Evolutionary conservation across 2,888 invertebrate genomes (phyloP), one percentile per base, ranked within the genome.

Genomic region (Eilema sororculum): DNA sequence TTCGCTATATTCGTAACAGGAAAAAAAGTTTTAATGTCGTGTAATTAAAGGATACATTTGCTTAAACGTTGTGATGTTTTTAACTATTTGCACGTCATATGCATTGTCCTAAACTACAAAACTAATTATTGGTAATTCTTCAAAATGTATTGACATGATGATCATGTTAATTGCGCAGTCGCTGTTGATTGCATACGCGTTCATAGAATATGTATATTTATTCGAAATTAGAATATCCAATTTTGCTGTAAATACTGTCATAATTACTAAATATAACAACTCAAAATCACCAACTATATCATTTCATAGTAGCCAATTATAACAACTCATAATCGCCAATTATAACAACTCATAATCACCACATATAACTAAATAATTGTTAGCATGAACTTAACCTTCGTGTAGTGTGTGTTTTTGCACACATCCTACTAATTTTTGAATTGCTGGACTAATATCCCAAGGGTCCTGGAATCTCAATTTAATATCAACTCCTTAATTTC

Each of bases 91-190:
- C 33, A 66, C 76, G 80, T 80, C 82, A 82, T 61, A 33, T 33
- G 63, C 74, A 73, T 73, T 80, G 78, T 82, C 22, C 16, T 69
- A 64, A 25, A 65, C 24, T 37, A 74, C 65, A 67, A 69, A 67
- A 73, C 41, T 75, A 71, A 80, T 73, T 74, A 75, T 73, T 25
- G 65, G 20, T 20, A 28, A 72, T 79, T 82, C 67, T 65, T 73
- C 46, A 66, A 60, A 74, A 72, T 68, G 56, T 61, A 67, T 46
- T 60, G 61, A 64, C 62, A 67, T 62, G 65, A 71, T 65, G 46
- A 63, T 70, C 62, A 69, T 75, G 58, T 33, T 75, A 59, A 68
- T 74, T 56, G 60, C 22, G 73, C 22, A 12, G 52, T 63, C 41
- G 41, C 69, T 57, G 30, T 57, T 68, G 63, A 63, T 63, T 58